These are phyloP conservation scores for Oceanodroma tethys DNA, from an alignment of 2,113 vertebrate genomes.

Conservation along the genomic window DNA sequence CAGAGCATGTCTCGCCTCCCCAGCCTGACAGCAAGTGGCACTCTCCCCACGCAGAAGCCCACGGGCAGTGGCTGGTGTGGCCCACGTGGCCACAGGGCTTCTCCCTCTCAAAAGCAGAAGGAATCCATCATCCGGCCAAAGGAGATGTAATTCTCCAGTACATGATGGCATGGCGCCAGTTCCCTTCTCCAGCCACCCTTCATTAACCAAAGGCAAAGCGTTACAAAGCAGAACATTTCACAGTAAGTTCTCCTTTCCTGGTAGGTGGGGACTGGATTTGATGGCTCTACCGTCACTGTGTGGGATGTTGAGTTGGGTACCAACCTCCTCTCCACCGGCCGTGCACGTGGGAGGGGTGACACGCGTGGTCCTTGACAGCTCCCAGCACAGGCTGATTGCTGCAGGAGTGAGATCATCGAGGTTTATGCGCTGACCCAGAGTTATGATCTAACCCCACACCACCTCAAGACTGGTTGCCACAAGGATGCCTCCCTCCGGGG, in stretches of 20 bases:
- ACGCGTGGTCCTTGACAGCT: conserved; percentile 54
- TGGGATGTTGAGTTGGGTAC: conserved; percentile 64
- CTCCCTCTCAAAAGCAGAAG: not conserved
- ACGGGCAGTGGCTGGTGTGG: not conserved
- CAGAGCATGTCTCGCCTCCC: not conserved
- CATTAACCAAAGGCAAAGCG: not conserved
- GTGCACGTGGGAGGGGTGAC: conserved; percentile 54
- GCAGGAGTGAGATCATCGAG: conserved; percentile 66
- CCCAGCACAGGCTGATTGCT: conserved; percentile 59
- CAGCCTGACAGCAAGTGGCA: not conserved
- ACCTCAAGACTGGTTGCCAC: not conserved
- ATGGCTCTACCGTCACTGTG: conserved; percentile 52
- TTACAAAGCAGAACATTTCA: not conserved
- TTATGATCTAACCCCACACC: too few species aligned
- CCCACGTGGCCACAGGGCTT: not conserved
- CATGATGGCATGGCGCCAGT: not conserved
- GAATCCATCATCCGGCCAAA: not conserved
- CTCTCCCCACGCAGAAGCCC: not conserved
- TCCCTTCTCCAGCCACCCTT: not conserved
- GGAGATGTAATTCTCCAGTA: not conserved
- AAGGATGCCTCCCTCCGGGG: not conserved
- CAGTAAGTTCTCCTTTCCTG: not conserved
- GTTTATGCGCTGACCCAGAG: not conserved
- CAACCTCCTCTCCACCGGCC: conserved; percentile 47
- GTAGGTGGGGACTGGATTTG: conserved; percentile 59